Evolutionary conservation across 2,888 invertebrate species (phyloP), one percentile per base, ranked within the genome.

Genomic region (Aspidiotus rigidus): DNA sequence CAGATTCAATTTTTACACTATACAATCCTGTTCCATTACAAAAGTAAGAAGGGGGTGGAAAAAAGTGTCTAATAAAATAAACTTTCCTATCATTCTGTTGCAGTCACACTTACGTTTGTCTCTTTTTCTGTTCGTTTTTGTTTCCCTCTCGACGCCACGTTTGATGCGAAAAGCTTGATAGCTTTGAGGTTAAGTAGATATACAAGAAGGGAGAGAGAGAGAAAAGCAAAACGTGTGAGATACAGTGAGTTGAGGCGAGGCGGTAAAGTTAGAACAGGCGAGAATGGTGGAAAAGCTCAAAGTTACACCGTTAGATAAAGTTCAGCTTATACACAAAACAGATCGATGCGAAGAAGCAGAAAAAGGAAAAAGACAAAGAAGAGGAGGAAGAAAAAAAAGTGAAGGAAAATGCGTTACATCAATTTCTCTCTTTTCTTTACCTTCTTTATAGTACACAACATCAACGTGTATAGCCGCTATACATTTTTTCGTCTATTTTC

Each of bases 101-200:
- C n/a, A 11, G 49, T 49, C 49, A 49, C 49, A 13, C 49, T 49
- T 6, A 13, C 49, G 28, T 49, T 1, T 49, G 49, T 3, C 49
- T 49, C 49, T 49, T n/a, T 49, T 49, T 49, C 49, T n/a, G 10
- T 49, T 49, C n/a, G 11, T n/a, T 11, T 49, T 13, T 49, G n/a
- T 40, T 41, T 61, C 16, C 39, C 1, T 41, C 41, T 61, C 8
- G 61, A 40, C 60, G 9, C 61, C 41, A 41, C 61, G 61, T 61
- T 61, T 61, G 61, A 61, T 41, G 61, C 41, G n/a, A 61, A 61
- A 61, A 61, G 61, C 61, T 61, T 61, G 61, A 61, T 61, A 61
- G 61, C 61, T 40, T 61, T 61, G 61, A 61, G 61, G 61, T 61
- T 61, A 61, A 61, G 61, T 61, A 61, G 61, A 61, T 61, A 61